Percentiles rank a stretch among this genome's conserved stretches.
Conservation (phyloP, 2,113 vertebrate species). For the Ginglymostoma cirratum region DNA sequence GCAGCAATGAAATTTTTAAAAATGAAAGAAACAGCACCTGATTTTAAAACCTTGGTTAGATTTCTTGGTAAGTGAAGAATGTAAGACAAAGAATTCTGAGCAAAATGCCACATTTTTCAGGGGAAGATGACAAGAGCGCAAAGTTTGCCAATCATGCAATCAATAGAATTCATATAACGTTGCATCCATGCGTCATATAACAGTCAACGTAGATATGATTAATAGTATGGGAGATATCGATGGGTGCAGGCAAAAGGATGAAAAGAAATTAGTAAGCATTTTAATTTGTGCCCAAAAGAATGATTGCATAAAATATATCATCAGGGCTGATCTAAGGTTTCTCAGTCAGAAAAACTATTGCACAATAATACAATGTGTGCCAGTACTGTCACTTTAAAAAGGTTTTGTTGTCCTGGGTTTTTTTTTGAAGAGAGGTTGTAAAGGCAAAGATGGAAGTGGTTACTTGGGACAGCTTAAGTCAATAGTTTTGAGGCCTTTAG, state of each 20-base stretch:
- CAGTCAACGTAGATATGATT: not conserved
- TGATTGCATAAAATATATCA: not conserved
- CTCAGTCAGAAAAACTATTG: not conserved
- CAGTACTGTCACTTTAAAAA: too few species aligned
- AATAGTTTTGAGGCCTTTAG: too few species aligned
- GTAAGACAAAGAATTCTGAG: not conserved
- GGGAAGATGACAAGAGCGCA: not conserved
- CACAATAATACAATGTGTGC: not conserved
- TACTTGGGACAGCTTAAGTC: too few species aligned
- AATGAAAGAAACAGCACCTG: not conserved
- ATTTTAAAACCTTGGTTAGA: not conserved
- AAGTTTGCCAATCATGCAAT: not conserved
- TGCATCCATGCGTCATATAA: not conserved
- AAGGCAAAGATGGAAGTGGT: too few species aligned
- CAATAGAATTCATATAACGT: not conserved
- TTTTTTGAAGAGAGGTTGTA: too few species aligned
- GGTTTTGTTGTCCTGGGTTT: too few species aligned
- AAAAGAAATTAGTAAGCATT: not conserved
- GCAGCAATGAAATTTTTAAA: not conserved
- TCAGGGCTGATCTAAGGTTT: not conserved
- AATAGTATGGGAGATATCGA: not conserved
- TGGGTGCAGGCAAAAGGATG: not conserved
- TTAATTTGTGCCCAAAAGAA: not conserved
- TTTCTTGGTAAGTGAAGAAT: not conserved
- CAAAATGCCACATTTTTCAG: not conserved